phyloP scores from a whole-genome alignment of 2,113 vertebrate genomes.

The Solea senegalensis region DNA sequence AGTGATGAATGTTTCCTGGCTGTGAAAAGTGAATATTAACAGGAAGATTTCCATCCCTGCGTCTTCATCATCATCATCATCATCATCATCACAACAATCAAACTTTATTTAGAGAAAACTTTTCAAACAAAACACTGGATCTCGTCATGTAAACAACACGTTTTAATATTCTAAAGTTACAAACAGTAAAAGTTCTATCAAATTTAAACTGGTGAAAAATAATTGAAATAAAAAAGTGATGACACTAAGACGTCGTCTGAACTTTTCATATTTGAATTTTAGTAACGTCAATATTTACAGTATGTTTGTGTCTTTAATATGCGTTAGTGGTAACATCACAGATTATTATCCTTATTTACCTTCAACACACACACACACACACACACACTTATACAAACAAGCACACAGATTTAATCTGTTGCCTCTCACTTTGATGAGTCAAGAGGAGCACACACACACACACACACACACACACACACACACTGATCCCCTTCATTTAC shows the following conservation, averaged over 20 bases:
- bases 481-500: constrained; percentile 71
- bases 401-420: constrained; percentile 76
- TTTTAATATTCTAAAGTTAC: too few relatives aligned
- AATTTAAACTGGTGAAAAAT: too few relatives aligned
- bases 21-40: constrained; percentile 67
- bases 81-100: neutral
- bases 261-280: too few relatives aligned
- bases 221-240: too few relatives aligned
- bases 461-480: constrained; percentile 29
- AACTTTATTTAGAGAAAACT: too few relatives aligned
- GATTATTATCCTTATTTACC: too few relatives aligned
- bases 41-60: constrained; percentile 58
- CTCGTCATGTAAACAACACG: too few relatives aligned
- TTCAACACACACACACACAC: constrained; percentile 34
- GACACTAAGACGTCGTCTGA: too few relatives aligned
- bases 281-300: too few relatives aligned
- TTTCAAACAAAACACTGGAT: too few relatives aligned
- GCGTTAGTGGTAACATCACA: constrained; percentile 43
- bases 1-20: constrained; percentile 78
- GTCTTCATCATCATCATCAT: neutral
- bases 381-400: constrained; percentile 60
- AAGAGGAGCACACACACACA: constrained; percentile 71
- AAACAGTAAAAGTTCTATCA: too few relatives aligned
- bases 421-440: constrained; percentile 78
- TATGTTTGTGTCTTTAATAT: too few relatives aligned